These are phyloP conservation scores for Andrena fulva DNA, from an alignment of 2,888 invertebrate species.

Conservation along the genomic window DNA sequence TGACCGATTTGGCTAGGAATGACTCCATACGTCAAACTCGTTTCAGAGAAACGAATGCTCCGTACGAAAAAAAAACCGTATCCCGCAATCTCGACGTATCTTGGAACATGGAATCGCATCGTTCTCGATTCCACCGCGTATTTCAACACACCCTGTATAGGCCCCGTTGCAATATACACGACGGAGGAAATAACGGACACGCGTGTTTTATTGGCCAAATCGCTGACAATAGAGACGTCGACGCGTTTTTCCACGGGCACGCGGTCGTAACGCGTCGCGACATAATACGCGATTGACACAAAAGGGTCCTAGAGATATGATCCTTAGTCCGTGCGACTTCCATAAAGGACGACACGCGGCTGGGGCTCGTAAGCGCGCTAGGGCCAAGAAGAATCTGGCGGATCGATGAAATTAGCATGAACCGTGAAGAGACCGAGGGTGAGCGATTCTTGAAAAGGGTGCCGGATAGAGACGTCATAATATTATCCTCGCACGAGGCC, in stretches of 20 bases:
- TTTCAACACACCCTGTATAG: background rate
- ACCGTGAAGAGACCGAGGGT: conserved; percentile 54
- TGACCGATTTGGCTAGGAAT: too few species aligned
- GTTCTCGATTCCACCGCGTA: background rate
- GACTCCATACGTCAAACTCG: too few species aligned
- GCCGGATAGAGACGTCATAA: conserved; percentile 62
- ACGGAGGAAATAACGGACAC: background rate
- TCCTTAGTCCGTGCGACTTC: conserved; percentile 54
- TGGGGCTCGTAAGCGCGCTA: conserved; percentile 43
- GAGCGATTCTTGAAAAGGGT: conserved; percentile 46
- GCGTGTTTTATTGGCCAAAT: conserved; percentile 20
- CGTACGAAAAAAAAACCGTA: too few species aligned
- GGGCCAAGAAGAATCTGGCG: conserved; percentile 51
- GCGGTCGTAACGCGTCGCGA: conserved; percentile 30
- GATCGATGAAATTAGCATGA: conserved; percentile 67
- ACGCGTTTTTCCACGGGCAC: conserved; percentile 20
- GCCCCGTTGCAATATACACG: background rate
- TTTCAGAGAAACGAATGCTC: too few species aligned
- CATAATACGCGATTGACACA: conserved; percentile 49
- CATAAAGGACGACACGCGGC: conserved; percentile 62
- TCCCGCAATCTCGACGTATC: too few species aligned
- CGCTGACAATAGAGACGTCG: conserved; percentile 26
- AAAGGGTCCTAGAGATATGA: conserved; percentile 68
- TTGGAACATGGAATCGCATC: too few species aligned
- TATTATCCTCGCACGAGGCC: conserved; percentile 53